Evolutionary conservation across 2,797 vertebrate species (phyloP).

Genomic region (Pseudomugil tenellus): DNA sequence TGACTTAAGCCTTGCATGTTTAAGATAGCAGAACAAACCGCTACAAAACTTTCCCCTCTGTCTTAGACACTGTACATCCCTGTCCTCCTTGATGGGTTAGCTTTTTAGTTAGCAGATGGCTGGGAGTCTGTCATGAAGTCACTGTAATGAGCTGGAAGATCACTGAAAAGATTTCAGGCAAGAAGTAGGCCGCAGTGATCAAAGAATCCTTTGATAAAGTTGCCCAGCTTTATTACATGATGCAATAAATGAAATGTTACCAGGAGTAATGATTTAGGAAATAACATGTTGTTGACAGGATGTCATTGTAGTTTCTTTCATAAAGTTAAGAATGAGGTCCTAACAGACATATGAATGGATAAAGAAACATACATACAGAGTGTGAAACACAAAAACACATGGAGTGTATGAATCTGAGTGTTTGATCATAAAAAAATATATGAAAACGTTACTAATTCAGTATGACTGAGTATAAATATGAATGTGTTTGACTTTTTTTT

Average conservation of each 20-base stretch:
- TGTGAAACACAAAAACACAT: neutral
- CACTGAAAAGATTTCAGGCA: slow-evolving; percentile 47
- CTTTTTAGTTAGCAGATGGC: slow-evolving; percentile 51
- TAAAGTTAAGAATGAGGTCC: neutral
- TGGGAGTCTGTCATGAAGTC: slow-evolving; percentile 48
- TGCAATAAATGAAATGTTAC: slow-evolving; percentile 34
- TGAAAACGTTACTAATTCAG: neutral
- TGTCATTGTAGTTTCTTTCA: slow-evolving; percentile 15
- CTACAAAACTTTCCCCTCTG: slow-evolving; percentile 31
- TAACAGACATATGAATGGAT: neutral
- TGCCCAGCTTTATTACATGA: slow-evolving; percentile 42
- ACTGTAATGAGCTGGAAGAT: slow-evolving; percentile 62
- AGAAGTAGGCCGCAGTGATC: slow-evolving; percentile 54
- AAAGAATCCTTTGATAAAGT: slow-evolving; percentile 62
- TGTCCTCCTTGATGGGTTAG: slow-evolving; percentile 26
- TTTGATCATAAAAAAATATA: slow-evolving; percentile 17
- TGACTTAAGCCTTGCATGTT: slow-evolving; percentile 22
- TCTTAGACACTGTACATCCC: slow-evolving; percentile 38
- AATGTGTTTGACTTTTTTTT: slow-evolving; percentile 58
- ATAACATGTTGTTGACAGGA: slow-evolving; percentile 6
- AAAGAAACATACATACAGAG: slow-evolving; percentile 6
- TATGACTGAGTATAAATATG: slow-evolving; percentile 22
- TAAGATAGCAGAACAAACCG: slow-evolving; percentile 16
- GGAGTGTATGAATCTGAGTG: neutral
- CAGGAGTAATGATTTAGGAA: slow-evolving; percentile 33